Evolutionary conservation across 1,140 invertebrate genomes (phyloP), one percentile per base, ranked within the genome.

Genomic region (Drosophila rhopaloa): DNA sequence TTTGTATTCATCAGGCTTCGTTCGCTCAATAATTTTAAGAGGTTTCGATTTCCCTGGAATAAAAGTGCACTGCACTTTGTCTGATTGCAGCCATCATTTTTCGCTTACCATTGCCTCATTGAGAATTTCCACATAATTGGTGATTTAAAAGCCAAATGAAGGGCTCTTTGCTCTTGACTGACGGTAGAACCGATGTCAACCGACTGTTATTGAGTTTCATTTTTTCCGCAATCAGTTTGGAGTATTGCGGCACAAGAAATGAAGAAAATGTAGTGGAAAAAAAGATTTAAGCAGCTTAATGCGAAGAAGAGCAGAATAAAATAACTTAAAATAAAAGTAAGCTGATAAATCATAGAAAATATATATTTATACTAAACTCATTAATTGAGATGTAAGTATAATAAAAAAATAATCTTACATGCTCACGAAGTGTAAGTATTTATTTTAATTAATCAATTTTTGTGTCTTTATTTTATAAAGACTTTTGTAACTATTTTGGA

Each of bases 121-220:
- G 50, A 70, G 14, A 40, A 14, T 40, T 70, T 71, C 29, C 63
- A 44, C 67, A 57, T 70, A 71, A 71, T 71, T 71, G 63, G 63
- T 57, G 65, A 70, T 71, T 70, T 70, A 70, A 71, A 57, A 70
- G 48, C 67, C 67, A 70, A 71, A 57, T 71, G 35, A 57, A 71
- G 51, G 16, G 27, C 43, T 29, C 50, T 67, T 56, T 6, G 32
- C 14, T n/a, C 35, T 40, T 27, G 19, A 37, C 4, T 35, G 29
- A 24, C 35, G 29, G 10, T 16, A 35, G 35, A 9, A 24, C 29
- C 7, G 44, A 19, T 27, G 51, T 57, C 43, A 57, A 48, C 37
- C 27, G 27, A 5, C 14, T 48, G 48, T 68, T 27, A 14, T 32
- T 16, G 11, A 29, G 32, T 5, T n/a, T 7, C 29, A 41, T 27